phyloP scores from a whole-genome alignment of 2,113 vertebrate genomes.

The Lepidothrix coronata region DNA sequence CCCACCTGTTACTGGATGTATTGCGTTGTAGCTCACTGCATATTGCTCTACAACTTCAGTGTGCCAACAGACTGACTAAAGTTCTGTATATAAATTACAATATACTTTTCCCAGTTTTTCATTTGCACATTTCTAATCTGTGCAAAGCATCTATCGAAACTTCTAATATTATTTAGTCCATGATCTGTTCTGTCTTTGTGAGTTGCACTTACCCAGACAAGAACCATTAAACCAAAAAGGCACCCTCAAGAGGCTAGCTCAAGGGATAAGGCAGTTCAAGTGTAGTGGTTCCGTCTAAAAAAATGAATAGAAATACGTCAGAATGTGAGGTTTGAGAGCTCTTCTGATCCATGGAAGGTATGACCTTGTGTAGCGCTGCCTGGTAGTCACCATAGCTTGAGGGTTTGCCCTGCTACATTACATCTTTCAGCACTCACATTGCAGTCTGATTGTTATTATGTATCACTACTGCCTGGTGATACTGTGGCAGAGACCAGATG shows the following conservation, averaged over 20 bases:
- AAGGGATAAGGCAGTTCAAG: not conserved
- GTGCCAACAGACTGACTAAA: not conserved
- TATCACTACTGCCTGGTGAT: not conserved
- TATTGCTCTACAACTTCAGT: not conserved
- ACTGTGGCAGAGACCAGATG: not conserved
- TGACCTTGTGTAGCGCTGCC: not conserved
- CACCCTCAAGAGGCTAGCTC: not conserved
- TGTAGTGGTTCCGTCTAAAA: not conserved
- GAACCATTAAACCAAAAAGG: not conserved
- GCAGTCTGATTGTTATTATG: not conserved
- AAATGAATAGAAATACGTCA: not conserved
- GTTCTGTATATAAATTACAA: not conserved
- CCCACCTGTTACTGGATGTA: slow-evolving; percentile 74
- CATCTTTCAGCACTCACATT: not conserved
- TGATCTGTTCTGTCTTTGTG: not conserved
- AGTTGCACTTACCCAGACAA: not conserved
- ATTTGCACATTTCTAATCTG: not conserved
- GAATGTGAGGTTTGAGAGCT: not conserved
- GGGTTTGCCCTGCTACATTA: not conserved
- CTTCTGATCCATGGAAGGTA: not conserved
- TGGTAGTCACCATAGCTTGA: not conserved
- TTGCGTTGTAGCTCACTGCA: slow-evolving; percentile 25
- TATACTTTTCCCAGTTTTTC: not conserved
- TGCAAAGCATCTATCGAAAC: not conserved
- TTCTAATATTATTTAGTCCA: not conserved